Conservation (phyloP, 2,113 vertebrate genomes). For the Setophaga kirtlandii region DNA sequence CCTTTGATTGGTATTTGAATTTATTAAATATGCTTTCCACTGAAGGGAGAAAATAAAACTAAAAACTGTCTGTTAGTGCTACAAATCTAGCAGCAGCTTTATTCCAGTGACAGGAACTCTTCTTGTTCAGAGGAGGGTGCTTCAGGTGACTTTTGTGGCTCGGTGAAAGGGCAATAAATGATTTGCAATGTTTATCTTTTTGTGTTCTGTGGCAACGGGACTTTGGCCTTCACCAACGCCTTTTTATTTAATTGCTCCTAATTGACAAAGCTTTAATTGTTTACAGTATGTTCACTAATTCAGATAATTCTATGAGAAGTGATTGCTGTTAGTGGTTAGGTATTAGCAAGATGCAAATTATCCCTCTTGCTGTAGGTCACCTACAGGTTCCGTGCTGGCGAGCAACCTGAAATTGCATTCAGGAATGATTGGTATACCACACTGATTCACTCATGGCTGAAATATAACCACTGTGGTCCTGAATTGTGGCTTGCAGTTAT, state of each 20-base stretch:
- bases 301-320: background rate
- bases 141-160: background rate
- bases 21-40: background rate
- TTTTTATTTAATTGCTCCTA: constrained; percentile 1
- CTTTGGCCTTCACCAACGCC: background rate
- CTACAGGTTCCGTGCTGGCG: background rate
- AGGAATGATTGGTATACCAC: background rate
- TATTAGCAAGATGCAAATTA: background rate
- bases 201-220: background rate
- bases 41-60: background rate
- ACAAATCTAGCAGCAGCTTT: background rate
- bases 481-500: background rate
- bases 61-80: background rate
- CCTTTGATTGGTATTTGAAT: background rate
- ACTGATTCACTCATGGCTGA: background rate
- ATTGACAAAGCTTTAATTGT: background rate
- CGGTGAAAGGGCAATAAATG: background rate
- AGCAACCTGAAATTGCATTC: background rate
- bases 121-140: background rate
- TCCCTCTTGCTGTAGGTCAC: background rate
- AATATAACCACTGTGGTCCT: background rate
- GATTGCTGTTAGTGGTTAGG: background rate
- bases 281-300: background rate
- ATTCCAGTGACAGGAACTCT: background rate
- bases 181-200: constrained; percentile 23